Evolutionary conservation across 2,888 invertebrate species (phyloP).

Genomic region (Hyalella azteca): DNA sequence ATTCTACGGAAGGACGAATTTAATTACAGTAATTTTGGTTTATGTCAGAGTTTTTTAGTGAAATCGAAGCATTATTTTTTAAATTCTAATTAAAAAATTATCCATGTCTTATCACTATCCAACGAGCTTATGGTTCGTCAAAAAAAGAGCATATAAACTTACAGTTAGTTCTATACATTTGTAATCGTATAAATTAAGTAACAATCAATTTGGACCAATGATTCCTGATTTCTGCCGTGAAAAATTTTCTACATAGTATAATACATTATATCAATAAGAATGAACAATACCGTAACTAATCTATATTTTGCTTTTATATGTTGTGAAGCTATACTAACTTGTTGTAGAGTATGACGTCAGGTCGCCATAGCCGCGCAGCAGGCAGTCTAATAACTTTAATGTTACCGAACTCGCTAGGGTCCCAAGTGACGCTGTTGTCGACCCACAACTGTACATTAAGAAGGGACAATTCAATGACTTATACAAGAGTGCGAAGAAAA

Average conservation of each 20-base stretch:
- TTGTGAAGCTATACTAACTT: slow-evolving; percentile 70
- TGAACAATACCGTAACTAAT: background rate
- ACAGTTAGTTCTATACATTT: too few relatives aligned
- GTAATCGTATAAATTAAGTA: background rate
- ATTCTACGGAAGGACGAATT: too few relatives aligned
- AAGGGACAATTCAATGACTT: too few relatives aligned
- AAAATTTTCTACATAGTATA: background rate
- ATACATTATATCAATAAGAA: background rate
- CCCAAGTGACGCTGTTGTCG: slow-evolving; percentile 85
- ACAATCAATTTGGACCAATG: background rate
- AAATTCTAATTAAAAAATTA: background rate
- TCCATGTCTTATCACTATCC: background rate
- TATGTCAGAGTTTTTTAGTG: too few relatives aligned
- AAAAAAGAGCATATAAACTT: too few relatives aligned
- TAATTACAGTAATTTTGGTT: too few relatives aligned
- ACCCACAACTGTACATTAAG: slow-evolving; percentile 78
- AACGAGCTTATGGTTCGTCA: background rate
- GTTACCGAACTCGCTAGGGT: slow-evolving; percentile 79
- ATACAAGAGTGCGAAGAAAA: too few relatives aligned
- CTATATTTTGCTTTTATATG: background rate
- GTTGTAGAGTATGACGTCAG: slow-evolving; percentile 87
- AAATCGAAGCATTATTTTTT: too few relatives aligned
- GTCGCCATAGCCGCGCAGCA: slow-evolving; percentile 82
- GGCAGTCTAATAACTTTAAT: slow-evolving; percentile 83
- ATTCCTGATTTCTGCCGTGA: background rate